A percentile compares a stretch with the other conserved stretches of the same genome.
Conservation (phyloP, 2,797 vertebrate genomes). For the Sebastes diaconus region DNA sequence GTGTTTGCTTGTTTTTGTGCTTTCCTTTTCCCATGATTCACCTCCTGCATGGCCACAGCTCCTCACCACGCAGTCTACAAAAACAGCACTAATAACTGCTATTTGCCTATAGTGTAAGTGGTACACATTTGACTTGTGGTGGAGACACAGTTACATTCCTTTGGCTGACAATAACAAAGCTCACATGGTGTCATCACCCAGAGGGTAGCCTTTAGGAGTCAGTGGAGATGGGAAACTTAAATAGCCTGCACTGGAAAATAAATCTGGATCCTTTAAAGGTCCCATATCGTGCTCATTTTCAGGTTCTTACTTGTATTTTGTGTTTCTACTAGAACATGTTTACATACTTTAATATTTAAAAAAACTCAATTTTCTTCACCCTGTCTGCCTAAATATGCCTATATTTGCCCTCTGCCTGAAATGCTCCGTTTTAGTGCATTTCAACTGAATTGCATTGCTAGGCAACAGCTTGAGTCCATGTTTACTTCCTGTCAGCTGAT, state of each 20-base stretch:
- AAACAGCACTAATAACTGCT: conserved; percentile 34
- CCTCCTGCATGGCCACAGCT: conserved; percentile 12
- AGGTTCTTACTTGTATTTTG: too few relatives aligned
- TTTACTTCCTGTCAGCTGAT: too few relatives aligned
- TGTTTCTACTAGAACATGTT: too few relatives aligned
- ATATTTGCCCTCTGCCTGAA: too few relatives aligned
- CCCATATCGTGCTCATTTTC: too few relatives aligned
- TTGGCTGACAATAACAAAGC: neutral
- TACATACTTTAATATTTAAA: too few relatives aligned
- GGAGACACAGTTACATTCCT: conserved; percentile 24
- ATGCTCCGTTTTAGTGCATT: too few relatives aligned
- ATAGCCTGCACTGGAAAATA: neutral
- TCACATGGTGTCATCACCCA: neutral
- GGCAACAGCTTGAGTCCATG: too few relatives aligned
- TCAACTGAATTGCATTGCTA: too few relatives aligned
- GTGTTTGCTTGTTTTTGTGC: conserved; percentile 7
- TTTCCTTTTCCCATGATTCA: neutral
- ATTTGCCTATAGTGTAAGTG: conserved; percentile 10
- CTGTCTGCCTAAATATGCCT: too few relatives aligned
- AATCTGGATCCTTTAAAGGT: too few relatives aligned
- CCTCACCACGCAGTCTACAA: conserved; percentile 5
- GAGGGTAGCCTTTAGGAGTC: neutral
- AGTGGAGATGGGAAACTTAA: neutral
- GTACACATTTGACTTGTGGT: neutral
- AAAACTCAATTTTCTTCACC: too few relatives aligned